Evolutionary conservation across 2,113 vertebrate species (phyloP).

Genomic region (Charadrius vociferus): DNA sequence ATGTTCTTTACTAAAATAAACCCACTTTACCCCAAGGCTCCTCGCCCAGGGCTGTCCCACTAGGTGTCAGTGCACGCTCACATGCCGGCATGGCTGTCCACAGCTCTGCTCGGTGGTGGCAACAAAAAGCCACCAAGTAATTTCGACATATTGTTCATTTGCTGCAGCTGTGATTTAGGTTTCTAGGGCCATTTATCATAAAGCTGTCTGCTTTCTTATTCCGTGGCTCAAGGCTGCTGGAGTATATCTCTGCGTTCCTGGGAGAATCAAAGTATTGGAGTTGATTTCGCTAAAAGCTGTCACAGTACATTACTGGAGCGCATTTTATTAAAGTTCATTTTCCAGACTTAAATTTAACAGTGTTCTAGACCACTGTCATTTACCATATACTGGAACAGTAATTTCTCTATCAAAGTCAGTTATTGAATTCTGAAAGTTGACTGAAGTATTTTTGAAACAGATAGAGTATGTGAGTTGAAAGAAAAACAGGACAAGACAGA

Average conservation of each 20-base stretch:
- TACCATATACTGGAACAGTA: constrained; percentile 11
- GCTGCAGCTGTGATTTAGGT: constrained; percentile 65
- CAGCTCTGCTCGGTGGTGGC: background rate
- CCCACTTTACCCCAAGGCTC: background rate
- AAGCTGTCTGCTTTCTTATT: constrained; percentile 50
- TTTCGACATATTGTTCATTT: constrained; percentile 52
- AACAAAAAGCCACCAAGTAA: background rate
- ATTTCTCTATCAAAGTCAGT: constrained; percentile 45
- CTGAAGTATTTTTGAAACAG: constrained; percentile 27
- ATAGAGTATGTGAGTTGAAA: background rate
- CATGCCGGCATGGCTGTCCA: background rate
- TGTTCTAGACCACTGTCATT: constrained; percentile 56
- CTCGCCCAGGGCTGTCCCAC: background rate
- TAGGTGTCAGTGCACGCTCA: constrained; percentile 62
- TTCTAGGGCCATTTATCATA: constrained; percentile 69
- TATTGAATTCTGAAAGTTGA: constrained; percentile 25
- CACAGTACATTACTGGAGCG: constrained; percentile 43
- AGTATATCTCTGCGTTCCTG: constrained; percentile 43
- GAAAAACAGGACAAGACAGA: background rate
- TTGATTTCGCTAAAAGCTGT: constrained; percentile 64
- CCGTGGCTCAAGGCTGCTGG: constrained; percentile 63
- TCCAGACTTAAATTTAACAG: constrained; percentile 49
- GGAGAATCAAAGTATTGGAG: constrained; percentile 37
- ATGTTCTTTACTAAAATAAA: background rate
- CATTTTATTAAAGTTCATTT: constrained; percentile 68